phyloP scores from a whole-genome alignment of 2,888 invertebrate genomes.

The Cryptosula pallasiana region DNA sequence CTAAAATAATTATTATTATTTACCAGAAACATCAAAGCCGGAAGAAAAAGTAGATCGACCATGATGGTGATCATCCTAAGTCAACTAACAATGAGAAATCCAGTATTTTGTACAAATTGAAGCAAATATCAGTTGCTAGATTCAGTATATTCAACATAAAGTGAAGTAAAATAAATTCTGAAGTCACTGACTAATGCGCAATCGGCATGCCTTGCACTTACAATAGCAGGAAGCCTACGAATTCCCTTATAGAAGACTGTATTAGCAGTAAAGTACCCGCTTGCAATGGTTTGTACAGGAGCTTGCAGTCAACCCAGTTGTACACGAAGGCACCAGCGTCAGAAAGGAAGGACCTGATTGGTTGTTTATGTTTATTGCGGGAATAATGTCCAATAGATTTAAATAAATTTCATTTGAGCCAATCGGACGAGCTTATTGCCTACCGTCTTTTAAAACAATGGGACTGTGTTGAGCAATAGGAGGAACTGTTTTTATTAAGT shows the following conservation, averaged over 20 bases:
- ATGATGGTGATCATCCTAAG: too few relatives aligned
- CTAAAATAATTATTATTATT: too few relatives aligned
- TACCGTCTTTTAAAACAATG: neutral
- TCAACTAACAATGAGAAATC: too few relatives aligned
- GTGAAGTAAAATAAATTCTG: neutral
- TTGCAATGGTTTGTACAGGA: neutral
- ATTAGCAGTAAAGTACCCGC: neutral
- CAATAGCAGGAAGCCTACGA: neutral
- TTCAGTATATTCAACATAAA: too few relatives aligned
- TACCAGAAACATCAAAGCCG: too few relatives aligned
- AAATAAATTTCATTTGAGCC: neutral
- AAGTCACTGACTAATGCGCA: neutral
- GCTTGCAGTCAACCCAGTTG: neutral
- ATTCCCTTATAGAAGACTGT: neutral
- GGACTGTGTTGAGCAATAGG: too few relatives aligned
- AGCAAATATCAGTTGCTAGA: too few relatives aligned
- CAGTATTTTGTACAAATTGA: too few relatives aligned
- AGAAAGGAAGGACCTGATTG: neutral
- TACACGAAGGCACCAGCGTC: constrained; percentile 9
- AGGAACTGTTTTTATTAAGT: too few relatives aligned
- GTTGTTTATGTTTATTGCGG: neutral
- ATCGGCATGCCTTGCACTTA: neutral
- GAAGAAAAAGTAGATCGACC: too few relatives aligned
- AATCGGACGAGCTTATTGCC: neutral
- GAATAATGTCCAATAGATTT: constrained; percentile 4